A percentile compares a stretch with the other conserved stretches of the same genome.
phyloP scores from a whole-genome alignment of 2,888 invertebrate genomes.

The Melangyna quadrimaculata region DNA sequence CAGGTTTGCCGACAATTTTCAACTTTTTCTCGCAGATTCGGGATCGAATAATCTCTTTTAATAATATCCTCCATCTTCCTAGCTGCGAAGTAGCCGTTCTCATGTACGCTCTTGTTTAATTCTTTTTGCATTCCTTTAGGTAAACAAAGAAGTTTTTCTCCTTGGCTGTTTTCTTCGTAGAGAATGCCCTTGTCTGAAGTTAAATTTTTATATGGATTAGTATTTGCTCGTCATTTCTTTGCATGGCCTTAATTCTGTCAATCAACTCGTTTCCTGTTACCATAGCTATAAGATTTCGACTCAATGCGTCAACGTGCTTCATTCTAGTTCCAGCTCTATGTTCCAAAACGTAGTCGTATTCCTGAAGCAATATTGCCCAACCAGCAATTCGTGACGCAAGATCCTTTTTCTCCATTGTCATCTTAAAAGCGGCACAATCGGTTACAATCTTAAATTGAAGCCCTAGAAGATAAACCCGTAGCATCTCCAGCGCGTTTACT shows the following conservation, averaged over 20 bases:
- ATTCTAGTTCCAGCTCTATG: too few relatives aligned
- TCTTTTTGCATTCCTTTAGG: constrained; percentile 12
- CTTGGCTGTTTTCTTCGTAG: constrained; percentile 9
- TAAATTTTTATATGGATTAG: neutral
- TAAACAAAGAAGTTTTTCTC: neutral
- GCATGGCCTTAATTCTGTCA: too few relatives aligned
- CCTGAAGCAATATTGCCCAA: constrained; percentile 20
- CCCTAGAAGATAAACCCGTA: constrained; percentile 47
- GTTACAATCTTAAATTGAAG: constrained; percentile 27
- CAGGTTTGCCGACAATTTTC: neutral
- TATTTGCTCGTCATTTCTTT: too few relatives aligned
- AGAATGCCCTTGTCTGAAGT: neutral
- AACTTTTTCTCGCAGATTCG: constrained; percentile 10
- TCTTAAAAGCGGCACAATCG: constrained; percentile 45
- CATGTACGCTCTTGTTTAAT: constrained; percentile 12
- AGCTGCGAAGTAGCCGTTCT: constrained; percentile 16
- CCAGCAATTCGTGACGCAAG: constrained; percentile 10
- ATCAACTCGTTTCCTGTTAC: too few relatives aligned
- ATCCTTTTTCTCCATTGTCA: constrained; percentile 37
- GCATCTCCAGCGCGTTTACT: constrained; percentile 3
- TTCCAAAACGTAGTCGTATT: too few relatives aligned
- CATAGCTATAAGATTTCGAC: neutral
- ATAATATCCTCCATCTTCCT: constrained; percentile 31
- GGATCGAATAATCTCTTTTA: neutral
- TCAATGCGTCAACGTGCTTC: constrained; percentile 7